Evolutionary conservation across 2,888 invertebrate genomes (phyloP), one percentile per base, ranked within the genome.

Genomic region (Ormyrus rosae): DNA sequence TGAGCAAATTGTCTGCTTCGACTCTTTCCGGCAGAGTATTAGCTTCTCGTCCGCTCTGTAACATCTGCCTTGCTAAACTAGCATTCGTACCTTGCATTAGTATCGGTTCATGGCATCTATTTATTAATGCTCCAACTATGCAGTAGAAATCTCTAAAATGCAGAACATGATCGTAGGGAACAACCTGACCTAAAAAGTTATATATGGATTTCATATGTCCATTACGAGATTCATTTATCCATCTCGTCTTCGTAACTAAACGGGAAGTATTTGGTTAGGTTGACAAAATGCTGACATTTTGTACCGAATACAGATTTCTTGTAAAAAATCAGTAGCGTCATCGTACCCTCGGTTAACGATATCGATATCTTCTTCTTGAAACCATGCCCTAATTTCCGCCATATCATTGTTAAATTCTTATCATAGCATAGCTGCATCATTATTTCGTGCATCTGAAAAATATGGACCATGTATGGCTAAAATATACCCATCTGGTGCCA

Each of bases 131-230:
- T 2, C 56, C 58, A 11, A 11, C 1, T 55, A 69, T 69, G 34
- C 51, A 11, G 11, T 45, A 69, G 46, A 56, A 69, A 8, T 69
- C 69, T n/a, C 56, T 19, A 10, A 69, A 5, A 56, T 69, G 7
- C 1, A n/a, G 45, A 46, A 55, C 45, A n/a, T 69, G 69, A 34
- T 10, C 19, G 10, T 45, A 11, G 6, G 6, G 46, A 45, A 69
- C 45, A 5, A 6, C 10, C 19, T n/a, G 9, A 45, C n/a, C 69
- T 5, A 69, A 51, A 46, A 69, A 69, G 3, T 56, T 56, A 60
- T 60, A 60, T 9, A 70, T 60, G 8, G 70, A 50, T 58, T 70
- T 70, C 5, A 58, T 2, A 60, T 58, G 60, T 11, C 70, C 60
- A 50, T 70, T 69, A 10, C 45, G 11, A 11, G 69, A 5, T 46